Percentiles rank a stretch among this genome's conserved stretches.
phyloP scores from a whole-genome alignment of 2,113 vertebrate species.

The Charina bottae region DNA sequence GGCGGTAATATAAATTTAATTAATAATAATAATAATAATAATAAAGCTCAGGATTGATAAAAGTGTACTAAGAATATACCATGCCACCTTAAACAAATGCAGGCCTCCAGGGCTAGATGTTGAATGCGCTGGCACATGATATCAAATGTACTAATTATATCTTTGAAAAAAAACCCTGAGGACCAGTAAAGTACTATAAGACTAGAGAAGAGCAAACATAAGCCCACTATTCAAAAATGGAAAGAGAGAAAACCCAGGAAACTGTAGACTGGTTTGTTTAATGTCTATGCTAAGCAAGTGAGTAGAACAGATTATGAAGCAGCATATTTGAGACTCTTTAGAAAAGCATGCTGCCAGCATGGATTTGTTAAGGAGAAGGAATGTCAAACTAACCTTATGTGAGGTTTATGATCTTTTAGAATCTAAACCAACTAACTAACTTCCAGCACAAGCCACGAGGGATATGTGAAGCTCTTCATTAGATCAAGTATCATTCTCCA shows the following conservation, averaged over 20 bases:
- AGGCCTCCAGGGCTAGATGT: neutral
- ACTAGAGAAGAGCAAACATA: neutral
- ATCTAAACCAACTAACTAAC: too few species aligned
- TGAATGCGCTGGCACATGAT: neutral
- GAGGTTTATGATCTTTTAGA: too few species aligned
- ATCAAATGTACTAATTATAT: neutral
- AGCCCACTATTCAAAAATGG: neutral
- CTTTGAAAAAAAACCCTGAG: neutral
- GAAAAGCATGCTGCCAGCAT: neutral
- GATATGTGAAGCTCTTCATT: too few species aligned
- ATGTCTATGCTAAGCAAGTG: neutral
- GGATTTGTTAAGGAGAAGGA: neutral
- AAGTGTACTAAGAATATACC: neutral
- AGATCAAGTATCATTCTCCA: too few species aligned
- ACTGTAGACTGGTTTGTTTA: neutral
- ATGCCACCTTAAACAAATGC: neutral
- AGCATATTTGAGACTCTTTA: neutral
- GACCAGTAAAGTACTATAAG: neutral
- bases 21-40: too few species aligned
- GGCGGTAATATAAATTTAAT: too few species aligned
- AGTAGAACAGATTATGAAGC: neutral
- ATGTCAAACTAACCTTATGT: neutral
- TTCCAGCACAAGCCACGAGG: too few species aligned
- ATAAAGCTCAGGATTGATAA: neutral
- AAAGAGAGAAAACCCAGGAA: neutral